phyloP scores from a whole-genome alignment of 2,113 vertebrate genomes.

The Petaurus breviceps region DNA sequence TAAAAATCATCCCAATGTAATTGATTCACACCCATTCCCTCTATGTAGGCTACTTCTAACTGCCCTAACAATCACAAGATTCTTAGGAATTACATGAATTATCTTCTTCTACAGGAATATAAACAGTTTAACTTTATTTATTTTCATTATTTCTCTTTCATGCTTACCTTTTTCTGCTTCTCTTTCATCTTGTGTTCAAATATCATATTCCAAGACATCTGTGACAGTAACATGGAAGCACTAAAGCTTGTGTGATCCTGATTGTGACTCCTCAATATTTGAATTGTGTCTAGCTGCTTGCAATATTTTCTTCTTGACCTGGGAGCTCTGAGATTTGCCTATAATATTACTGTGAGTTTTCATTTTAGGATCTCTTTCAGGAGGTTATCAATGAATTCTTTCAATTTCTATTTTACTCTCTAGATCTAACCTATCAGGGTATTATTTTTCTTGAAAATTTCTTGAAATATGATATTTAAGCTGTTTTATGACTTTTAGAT shows the following conservation, averaged over 20 bases:
- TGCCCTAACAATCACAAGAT: background rate
- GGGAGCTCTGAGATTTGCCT: background rate
- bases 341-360: background rate
- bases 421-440: background rate
- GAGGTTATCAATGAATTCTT: background rate
- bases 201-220: background rate
- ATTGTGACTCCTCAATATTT: background rate
- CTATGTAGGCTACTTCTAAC: background rate
- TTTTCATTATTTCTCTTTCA: background rate
- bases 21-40: background rate
- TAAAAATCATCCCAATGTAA: background rate
- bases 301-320: background rate
- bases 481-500: too few relatives aligned
- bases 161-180: background rate
- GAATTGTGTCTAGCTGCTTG: background rate
- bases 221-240: background rate
- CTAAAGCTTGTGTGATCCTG: background rate
- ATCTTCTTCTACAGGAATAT: background rate
- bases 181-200: background rate
- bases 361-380: background rate
- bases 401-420: background rate
- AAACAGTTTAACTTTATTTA: background rate
- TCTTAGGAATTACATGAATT: background rate
- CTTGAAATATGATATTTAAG: background rate
- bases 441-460: background rate